Percentiles rank a stretch among this genome's conserved stretches.
Conservation (phyloP, 2,888 invertebrate species). For the Polietes domitor region DNA sequence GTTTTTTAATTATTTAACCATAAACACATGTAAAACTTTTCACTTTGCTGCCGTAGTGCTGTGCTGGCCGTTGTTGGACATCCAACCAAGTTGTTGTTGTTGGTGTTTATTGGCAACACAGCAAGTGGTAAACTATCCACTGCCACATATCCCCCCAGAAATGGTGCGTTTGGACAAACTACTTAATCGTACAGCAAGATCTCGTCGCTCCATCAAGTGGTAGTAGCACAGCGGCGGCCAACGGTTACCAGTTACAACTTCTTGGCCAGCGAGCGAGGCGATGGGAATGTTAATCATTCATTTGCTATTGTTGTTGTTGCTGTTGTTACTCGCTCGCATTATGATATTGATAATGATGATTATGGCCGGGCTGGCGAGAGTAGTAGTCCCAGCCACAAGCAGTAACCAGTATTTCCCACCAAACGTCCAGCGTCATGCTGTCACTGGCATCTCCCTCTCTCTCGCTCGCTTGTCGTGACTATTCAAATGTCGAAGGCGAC, state of each 20-base stretch:
- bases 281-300: constrained; percentile 8
- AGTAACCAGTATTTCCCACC: constrained; percentile 41
- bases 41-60: not conserved
- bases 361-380: not conserved
- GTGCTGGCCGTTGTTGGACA: not conserved
- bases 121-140: constrained; percentile 41
- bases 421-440: constrained; percentile 22
- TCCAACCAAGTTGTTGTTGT: constrained; percentile 1
- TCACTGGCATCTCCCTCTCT: constrained; percentile 10
- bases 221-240: not conserved
- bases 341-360: not conserved
- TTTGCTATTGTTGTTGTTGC: not conserved
- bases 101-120: constrained; percentile 3
- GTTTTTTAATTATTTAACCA: not conserved
- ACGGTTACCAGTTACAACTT: constrained; percentile 15
- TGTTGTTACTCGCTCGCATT: too few relatives aligned
- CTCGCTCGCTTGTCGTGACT: not conserved
- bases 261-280: not conserved
- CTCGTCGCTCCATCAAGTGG: not conserved
- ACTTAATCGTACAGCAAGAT: constrained; percentile 4
- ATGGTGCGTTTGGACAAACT: constrained; percentile 29
- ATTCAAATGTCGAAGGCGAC: not conserved
- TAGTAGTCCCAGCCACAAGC: not conserved
- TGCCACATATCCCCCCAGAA: too few relatives aligned
- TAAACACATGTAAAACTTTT: constrained; percentile 1